Percentiles rank a stretch among this genome's conserved stretches.
Evolutionary conservation across 2,113 vertebrate genomes (phyloP).

Genomic region (Pteruthius melanotis): DNA sequence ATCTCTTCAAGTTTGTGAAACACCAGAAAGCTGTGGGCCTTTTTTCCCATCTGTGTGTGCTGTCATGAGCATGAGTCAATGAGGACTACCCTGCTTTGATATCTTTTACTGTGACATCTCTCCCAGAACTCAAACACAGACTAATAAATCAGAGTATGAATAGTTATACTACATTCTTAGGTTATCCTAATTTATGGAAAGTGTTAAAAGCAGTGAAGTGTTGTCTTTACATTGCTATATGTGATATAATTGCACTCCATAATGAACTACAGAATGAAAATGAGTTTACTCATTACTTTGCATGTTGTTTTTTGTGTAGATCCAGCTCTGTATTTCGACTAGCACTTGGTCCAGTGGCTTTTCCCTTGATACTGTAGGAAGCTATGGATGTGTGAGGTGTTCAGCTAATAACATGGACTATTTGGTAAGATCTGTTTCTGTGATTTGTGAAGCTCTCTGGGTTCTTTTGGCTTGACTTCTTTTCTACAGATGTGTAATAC

Average conservation of each 20-base stretch:
- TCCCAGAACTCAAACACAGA: background rate
- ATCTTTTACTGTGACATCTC: background rate
- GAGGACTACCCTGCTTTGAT: background rate
- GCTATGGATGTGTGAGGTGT: slow-evolving; percentile 92
- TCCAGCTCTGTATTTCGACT: slow-evolving; percentile 92
- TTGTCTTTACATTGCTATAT: background rate
- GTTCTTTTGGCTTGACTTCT: background rate
- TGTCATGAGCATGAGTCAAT: background rate
- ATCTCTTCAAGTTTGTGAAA: background rate
- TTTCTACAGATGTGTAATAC: background rate
- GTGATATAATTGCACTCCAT: background rate
- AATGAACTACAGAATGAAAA: background rate
- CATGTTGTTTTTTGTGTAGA: slow-evolving; percentile 61
- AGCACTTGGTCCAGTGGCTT: slow-evolving; percentile 90
- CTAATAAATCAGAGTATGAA: background rate
- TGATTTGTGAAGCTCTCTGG: background rate
- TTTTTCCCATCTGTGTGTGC: background rate
- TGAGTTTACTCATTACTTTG: background rate
- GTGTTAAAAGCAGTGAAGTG: background rate
- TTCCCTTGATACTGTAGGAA: slow-evolving; percentile 95
- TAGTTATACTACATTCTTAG: background rate
- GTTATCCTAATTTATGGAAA: background rate
- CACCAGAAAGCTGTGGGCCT: background rate
- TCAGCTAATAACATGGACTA: slow-evolving; percentile 85
- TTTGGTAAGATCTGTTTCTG: slow-evolving; percentile 75